phyloP scores from a whole-genome alignment of 2,113 vertebrate genomes.

The Argyrosomus japonicus region DNA sequence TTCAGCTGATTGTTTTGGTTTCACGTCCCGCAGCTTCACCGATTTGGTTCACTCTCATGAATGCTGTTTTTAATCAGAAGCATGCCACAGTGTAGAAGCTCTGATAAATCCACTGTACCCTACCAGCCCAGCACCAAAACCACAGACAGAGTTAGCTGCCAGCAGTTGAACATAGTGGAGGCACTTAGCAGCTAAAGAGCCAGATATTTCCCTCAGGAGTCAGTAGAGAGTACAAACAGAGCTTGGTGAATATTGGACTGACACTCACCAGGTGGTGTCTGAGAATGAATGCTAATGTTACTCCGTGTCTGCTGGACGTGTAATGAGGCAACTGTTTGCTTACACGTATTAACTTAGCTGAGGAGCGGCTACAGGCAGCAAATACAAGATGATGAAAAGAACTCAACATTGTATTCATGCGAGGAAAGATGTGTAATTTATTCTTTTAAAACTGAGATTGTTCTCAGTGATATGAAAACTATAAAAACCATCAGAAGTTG shows the following conservation, averaged over 20 bases:
- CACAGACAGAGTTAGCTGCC: background rate
- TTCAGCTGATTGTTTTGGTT: background rate
- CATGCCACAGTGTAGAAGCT: background rate
- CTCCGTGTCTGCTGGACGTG: background rate
- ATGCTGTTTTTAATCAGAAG: background rate
- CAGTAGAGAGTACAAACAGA: background rate
- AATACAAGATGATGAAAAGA: background rate
- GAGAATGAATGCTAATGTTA: background rate
- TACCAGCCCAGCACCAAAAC: background rate
- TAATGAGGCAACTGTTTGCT: background rate
- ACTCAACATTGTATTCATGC: background rate
- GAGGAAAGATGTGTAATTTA: background rate
- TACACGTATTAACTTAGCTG: background rate
- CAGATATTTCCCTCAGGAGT: conserved; percentile 2
- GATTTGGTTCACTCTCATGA: background rate
- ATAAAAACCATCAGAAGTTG: background rate
- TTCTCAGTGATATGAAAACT: background rate
- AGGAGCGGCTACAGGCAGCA: background rate
- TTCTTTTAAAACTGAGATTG: background rate
- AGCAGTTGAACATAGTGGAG: background rate
- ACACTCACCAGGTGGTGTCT: background rate
- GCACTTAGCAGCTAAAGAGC: background rate
- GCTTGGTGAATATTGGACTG: background rate
- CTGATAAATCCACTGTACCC: background rate
- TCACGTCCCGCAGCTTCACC: no score